Evolutionary conservation across 2,797 vertebrate species (phyloP).

Genomic region (Pangasius sanitwongsei): DNA sequence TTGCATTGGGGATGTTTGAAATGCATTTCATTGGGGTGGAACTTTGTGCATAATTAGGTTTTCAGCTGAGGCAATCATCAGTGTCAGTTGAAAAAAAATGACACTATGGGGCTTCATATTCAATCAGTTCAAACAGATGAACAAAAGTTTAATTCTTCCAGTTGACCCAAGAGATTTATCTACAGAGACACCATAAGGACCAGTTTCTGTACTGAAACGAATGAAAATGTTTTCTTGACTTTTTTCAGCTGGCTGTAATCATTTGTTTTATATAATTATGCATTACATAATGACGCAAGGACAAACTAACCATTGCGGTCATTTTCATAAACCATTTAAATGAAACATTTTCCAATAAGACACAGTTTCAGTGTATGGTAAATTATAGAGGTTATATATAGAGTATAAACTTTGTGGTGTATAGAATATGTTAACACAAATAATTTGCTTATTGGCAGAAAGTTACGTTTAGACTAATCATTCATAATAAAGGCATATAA

Average conservation of each 20-base stretch:
- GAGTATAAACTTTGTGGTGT: background rate
- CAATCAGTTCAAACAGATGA: slow-evolving; percentile 9
- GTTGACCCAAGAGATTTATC: background rate
- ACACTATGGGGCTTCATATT: background rate
- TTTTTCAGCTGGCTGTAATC: background rate
- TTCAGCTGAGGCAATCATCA: slow-evolving; percentile 49
- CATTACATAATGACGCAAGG: background rate
- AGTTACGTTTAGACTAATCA: background rate
- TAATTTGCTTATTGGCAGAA: background rate
- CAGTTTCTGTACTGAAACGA: background rate
- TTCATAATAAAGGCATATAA: background rate
- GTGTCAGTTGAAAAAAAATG: slow-evolving; percentile 22
- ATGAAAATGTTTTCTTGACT: background rate
- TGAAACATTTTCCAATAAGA: background rate
- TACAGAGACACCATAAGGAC: background rate
- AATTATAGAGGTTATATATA: background rate
- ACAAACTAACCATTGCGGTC: background rate
- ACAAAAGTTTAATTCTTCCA: slow-evolving; percentile 27
- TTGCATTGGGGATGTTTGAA: slow-evolving; percentile 46
- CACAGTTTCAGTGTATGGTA: background rate
- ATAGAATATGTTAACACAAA: background rate
- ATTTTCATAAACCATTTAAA: background rate
- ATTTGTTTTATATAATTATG: background rate
- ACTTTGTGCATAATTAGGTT: slow-evolving; percentile 47
- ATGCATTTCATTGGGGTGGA: slow-evolving; percentile 42